A percentile compares a stretch with the other conserved stretches of the same genome.
These are phyloP conservation scores for Andrena cerasifolii DNA, from an alignment of 1,140 invertebrate genomes.

Conservation along the genomic window DNA sequence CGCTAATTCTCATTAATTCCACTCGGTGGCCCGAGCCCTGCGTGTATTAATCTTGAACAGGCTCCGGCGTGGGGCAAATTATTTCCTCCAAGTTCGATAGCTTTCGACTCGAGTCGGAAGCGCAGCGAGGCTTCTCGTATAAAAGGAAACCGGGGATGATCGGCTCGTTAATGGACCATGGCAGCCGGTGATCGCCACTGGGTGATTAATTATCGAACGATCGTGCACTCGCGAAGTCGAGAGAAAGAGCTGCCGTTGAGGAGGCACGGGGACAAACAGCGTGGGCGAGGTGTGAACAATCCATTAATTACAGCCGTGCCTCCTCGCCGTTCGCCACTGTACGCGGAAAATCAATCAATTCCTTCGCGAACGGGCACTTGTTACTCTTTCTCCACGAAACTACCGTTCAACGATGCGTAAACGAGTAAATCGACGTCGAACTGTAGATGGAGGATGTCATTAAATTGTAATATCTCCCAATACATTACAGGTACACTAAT, in stretches of 20 bases:
- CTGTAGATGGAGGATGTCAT: not conserved
- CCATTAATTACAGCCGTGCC: slow-evolving; percentile 66
- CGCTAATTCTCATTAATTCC: slow-evolving; percentile 26
- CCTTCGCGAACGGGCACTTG: slow-evolving; percentile 1
- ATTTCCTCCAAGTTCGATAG: not conserved
- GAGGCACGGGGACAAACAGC: slow-evolving; percentile 50
- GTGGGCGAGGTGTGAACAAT: slow-evolving; percentile 70
- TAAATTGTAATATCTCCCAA: too few species aligned
- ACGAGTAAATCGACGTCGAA: not conserved
- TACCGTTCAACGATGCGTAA: not conserved
- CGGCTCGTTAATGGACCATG: slow-evolving; percentile 57
- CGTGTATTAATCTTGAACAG: slow-evolving; percentile 2
- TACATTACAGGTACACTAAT: too few species aligned
- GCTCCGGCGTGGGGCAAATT: slow-evolving; percentile 5
- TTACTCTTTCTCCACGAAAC: slow-evolving; percentile 12
- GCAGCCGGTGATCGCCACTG: slow-evolving; percentile 58
- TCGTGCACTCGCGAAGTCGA: slow-evolving; percentile 22
- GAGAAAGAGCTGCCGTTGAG: slow-evolving; percentile 28
- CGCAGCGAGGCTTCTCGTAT: not conserved
- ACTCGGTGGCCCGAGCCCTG: not conserved
- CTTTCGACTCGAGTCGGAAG: slow-evolving; percentile 31
- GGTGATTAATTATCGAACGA: slow-evolving; percentile 67
- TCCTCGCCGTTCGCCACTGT: slow-evolving; percentile 19
- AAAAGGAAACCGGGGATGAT: slow-evolving; percentile 55
- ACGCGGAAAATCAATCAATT: slow-evolving; percentile 44